Evolutionary conservation across 1,140 invertebrate species (phyloP).

Genomic region (Drosophila nikananu): DNA sequence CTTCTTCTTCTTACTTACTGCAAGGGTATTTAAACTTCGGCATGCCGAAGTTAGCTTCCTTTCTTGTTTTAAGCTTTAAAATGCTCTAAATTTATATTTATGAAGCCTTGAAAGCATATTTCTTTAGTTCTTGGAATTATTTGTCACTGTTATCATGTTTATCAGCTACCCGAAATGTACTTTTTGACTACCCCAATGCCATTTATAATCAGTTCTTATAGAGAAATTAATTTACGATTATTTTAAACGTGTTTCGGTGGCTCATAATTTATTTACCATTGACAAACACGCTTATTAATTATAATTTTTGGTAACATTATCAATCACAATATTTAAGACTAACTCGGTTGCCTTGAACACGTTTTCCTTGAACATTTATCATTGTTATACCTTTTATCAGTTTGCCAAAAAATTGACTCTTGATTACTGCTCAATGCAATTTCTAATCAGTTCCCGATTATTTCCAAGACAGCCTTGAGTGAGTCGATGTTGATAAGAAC

Average conservation of each 20-base stretch:
- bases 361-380: constrained; percentile 16
- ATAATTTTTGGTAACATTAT: neutral
- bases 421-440: constrained; percentile 33
- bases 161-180: constrained; percentile 6
- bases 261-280: neutral
- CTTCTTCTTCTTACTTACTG: no score
- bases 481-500: constrained; percentile 25
- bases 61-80: neutral
- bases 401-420: constrained; percentile 11
- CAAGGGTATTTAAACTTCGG: no score
- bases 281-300: constrained; percentile 3
- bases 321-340: constrained; percentile 7
- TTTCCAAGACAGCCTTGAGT: constrained; percentile 37
- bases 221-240: constrained; percentile 21
- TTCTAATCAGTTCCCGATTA: constrained; percentile 35
- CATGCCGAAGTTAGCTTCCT: no score
- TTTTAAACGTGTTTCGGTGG: neutral
- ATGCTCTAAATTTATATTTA: neutral
- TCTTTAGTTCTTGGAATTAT: neutral
- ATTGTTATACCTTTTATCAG: constrained; percentile 12
- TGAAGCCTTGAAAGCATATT: neutral
- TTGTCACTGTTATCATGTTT: constrained; percentile 6
- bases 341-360: constrained; percentile 5
- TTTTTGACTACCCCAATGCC: constrained; percentile 33
- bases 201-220: constrained; percentile 27